A percentile compares a stretch with the other conserved stretches of the same genome.
These are phyloP conservation scores for Eulemur rufifrons DNA, from an alignment of 2,113 vertebrate species.

Conservation along the genomic window DNA sequence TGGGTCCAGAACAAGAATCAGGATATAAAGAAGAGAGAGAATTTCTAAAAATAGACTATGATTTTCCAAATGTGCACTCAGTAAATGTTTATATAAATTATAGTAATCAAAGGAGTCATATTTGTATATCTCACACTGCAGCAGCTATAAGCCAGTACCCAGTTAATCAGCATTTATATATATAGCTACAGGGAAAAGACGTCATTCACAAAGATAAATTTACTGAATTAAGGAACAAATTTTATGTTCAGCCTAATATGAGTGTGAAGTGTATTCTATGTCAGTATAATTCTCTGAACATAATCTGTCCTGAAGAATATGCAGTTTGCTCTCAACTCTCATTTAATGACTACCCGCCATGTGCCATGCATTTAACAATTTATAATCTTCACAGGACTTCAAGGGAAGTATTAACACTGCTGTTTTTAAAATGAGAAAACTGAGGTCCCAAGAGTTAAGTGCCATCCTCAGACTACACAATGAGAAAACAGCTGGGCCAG, in stretches of 20 bases:
- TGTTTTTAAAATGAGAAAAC: slow-evolving; percentile 28
- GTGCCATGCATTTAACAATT: neutral
- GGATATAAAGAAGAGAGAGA: neutral
- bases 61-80: neutral
- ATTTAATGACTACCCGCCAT: neutral
- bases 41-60: neutral
- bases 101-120: neutral
- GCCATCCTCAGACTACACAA: neutral
- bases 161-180: neutral
- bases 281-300: neutral
- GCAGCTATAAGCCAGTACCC: neutral
- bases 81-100: slow-evolving; percentile 2
- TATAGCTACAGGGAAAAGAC: neutral
- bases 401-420: neutral
- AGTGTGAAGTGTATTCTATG: neutral
- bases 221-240: neutral
- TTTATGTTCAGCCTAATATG: neutral
- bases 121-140: neutral
- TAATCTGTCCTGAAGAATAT: neutral
- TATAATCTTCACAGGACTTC: neutral
- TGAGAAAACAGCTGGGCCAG: neutral
- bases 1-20: neutral
- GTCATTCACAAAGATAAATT: neutral
- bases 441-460: neutral
- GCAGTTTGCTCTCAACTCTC: neutral